Percentiles rank a stretch among this genome's conserved stretches.
phyloP scores from a whole-genome alignment of 2,113 vertebrate genomes.

The Perccottus glenii region DNA sequence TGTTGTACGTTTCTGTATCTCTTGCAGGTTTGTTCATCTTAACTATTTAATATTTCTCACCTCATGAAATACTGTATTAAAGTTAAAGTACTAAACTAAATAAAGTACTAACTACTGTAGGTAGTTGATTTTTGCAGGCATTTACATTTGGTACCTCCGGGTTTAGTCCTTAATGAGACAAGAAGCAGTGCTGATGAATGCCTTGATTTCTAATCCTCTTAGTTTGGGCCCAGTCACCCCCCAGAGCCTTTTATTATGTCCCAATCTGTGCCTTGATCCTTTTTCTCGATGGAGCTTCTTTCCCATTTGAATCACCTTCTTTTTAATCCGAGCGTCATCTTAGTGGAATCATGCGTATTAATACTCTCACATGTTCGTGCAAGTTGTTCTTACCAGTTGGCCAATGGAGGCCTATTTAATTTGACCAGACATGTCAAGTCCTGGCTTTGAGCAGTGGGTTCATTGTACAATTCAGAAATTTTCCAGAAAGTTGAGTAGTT shows the following conservation, averaged over 20 bases:
- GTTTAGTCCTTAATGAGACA: neutral
- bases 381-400: constrained; percentile 2
- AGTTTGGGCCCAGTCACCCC: constrained; percentile 3
- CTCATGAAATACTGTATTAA: no score
- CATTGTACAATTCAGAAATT: constrained; percentile 6
- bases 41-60: no score
- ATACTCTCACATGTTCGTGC: neutral
- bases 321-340: constrained; percentile 1
- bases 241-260: constrained; percentile 4
- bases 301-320: constrained; percentile 12
- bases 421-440: neutral
- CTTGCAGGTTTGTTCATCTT: no score
- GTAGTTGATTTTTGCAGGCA: neutral
- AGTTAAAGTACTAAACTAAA: no score
- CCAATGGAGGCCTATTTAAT: constrained; percentile 4
- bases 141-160: neutral
- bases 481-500: constrained; percentile 7
- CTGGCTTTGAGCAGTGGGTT: constrained; percentile 15
- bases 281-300: neutral
- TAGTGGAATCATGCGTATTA: constrained; percentile 5
- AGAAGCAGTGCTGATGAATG: constrained; percentile 23
- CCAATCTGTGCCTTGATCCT: neutral
- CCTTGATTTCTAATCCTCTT: constrained; percentile 28
- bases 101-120: no score
- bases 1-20: no score